phyloP scores from a whole-genome alignment of 1,140 invertebrate species.

The Pissodes strobi region DNA sequence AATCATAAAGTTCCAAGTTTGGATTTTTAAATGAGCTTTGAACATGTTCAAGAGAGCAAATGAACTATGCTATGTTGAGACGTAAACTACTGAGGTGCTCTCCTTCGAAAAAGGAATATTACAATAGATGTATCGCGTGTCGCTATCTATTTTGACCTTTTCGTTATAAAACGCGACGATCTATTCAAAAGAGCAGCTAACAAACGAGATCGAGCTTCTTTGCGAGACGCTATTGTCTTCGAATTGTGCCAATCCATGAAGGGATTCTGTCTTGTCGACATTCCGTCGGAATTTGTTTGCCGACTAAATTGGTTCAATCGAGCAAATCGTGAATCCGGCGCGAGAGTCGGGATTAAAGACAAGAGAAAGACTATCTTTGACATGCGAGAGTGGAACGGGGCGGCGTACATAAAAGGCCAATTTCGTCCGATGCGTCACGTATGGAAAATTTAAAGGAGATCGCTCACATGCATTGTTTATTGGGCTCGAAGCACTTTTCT shows the following conservation, averaged over 20 bases:
- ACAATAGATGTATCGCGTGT: too few species aligned
- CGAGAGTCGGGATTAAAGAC: not conserved
- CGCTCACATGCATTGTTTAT: too few species aligned
- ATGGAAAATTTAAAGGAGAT: too few species aligned
- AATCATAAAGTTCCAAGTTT: too few species aligned
- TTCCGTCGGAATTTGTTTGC: constrained; percentile 21
- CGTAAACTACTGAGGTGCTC: too few species aligned
- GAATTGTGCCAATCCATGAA: constrained; percentile 17
- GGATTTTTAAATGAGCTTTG: too few species aligned
- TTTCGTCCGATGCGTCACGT: too few species aligned
- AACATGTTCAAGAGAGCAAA: too few species aligned
- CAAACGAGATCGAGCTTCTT: constrained; percentile 9
- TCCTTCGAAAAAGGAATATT: too few species aligned
- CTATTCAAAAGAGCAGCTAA: constrained; percentile 13
- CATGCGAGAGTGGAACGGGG: too few species aligned
- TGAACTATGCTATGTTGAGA: too few species aligned
- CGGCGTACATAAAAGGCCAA: not conserved
- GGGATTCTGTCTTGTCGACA: constrained; percentile 17
- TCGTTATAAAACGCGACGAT: constrained; percentile 1
- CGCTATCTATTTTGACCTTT: constrained; percentile 13
- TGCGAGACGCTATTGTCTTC: constrained; percentile 14
- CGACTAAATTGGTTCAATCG: constrained; percentile 26
- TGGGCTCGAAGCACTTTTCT: too few species aligned
- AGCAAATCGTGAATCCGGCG: constrained; percentile 3
- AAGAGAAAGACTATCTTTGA: not conserved